These are phyloP conservation scores for Drosophila leontia DNA, from an alignment of 1,140 invertebrate genomes.

Conservation along the genomic window DNA sequence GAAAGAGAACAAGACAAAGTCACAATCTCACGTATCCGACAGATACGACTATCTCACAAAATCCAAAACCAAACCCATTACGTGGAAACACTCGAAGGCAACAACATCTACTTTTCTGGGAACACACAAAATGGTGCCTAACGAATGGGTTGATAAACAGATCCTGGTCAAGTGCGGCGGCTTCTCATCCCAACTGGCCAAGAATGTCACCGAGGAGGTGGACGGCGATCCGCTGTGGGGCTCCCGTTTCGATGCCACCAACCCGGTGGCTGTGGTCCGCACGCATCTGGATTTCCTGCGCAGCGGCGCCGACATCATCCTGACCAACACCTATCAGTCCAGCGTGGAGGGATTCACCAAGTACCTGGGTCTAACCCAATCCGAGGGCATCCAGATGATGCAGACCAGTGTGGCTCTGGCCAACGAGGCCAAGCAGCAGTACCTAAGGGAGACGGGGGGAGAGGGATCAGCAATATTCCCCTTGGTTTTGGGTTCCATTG, in stretches of 20 bases:
- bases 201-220: conserved; percentile 89
- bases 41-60: conserved; percentile 19
- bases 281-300: conserved; percentile 92
- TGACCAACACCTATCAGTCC: conserved; percentile 96
- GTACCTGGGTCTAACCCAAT: conserved; percentile 88
- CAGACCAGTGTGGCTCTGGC: conserved; percentile 89
- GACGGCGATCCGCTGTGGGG: conserved; percentile 93
- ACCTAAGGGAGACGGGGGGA: conserved; percentile 37
- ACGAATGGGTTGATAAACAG: conserved; percentile 4
- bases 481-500: conserved; percentile 92
- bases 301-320: conserved; percentile 93
- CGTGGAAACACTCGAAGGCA: not conserved
- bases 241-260: conserved; percentile 89
- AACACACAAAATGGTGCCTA: not conserved
- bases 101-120: too few relatives aligned
- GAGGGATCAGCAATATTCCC: conserved; percentile 74
- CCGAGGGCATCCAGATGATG: conserved; percentile 89
- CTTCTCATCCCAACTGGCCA: conserved; percentile 91
- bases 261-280: conserved; percentile 90
- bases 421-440: conserved; percentile 61
- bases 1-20: conserved; percentile 44
- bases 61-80: conserved; percentile 1
- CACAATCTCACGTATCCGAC: conserved; percentile 61
- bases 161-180: conserved; percentile 91
- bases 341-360: conserved; percentile 91